phyloP scores from a whole-genome alignment of 2,888 invertebrate genomes.

The Cordilura impudica region DNA sequence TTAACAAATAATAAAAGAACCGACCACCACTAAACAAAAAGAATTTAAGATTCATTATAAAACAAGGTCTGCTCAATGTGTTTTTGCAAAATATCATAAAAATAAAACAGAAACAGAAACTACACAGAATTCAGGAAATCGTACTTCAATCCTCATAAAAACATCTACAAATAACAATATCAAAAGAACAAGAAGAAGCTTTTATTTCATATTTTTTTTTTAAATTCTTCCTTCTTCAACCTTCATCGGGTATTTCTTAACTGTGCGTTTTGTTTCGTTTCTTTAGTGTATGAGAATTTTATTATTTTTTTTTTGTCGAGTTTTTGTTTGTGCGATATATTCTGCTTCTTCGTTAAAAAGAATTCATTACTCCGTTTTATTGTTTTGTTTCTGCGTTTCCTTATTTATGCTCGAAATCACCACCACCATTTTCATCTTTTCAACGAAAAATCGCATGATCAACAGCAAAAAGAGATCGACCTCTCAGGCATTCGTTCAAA shows the following conservation, averaged over 20 bases:
- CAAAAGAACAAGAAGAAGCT: not conserved
- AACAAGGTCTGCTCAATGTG: too few species aligned
- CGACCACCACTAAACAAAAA: not conserved
- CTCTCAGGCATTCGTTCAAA: not conserved
- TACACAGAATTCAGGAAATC: not conserved
- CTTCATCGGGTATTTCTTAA: not conserved
- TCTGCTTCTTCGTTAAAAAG: constrained; percentile 10
- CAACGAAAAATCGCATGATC: constrained; percentile 45
- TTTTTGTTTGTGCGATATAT: not conserved
- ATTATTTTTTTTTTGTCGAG: not conserved
- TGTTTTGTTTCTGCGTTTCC: constrained; percentile 23
- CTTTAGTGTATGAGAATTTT: constrained; percentile 44
- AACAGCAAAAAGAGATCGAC: constrained; percentile 2
- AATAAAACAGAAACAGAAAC: not conserved
- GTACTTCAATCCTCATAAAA: not conserved
- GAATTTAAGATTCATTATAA: not conserved
- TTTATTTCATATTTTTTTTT: not conserved
- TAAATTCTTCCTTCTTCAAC: not conserved
- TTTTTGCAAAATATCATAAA: constrained; percentile 3
- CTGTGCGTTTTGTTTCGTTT: not conserved
- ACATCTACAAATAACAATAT: not conserved
- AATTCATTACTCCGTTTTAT: constrained; percentile 7
- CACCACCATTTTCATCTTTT: constrained; percentile 14
- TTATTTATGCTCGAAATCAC: constrained; percentile 37
- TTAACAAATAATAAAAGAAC: not conserved